These are phyloP conservation scores for Callospermophilus lateralis DNA, from an alignment of 2,113 vertebrate genomes.

Conservation along the genomic window DNA sequence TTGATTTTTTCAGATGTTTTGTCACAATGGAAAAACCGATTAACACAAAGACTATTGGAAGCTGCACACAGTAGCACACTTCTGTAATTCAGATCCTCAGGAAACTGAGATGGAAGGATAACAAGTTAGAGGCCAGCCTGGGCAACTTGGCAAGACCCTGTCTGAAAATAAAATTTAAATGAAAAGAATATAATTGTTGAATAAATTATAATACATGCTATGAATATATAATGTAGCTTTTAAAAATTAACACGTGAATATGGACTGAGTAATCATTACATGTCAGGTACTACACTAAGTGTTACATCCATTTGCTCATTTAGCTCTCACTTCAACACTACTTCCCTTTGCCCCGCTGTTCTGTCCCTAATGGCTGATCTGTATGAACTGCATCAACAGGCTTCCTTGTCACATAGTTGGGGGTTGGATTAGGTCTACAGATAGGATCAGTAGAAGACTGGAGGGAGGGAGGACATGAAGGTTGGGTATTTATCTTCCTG, in stretches of 20 bases:
- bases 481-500: neutral
- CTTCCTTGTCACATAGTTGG: neutral
- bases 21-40: no score
- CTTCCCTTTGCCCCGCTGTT: neutral
- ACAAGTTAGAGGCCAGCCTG: neutral
- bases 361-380: neutral
- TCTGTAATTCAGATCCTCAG: neutral
- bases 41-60: neutral
- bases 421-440: neutral
- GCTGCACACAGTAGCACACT: neutral
- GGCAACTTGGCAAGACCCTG: neutral
- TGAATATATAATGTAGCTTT: slow-evolving; percentile 24
- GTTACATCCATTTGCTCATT: slow-evolving; percentile 26
- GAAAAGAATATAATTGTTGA: slow-evolving; percentile 16
- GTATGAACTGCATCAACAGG: neutral
- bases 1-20: no score
- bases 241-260: slow-evolving; percentile 20
- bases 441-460: neutral
- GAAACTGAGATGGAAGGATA: neutral
- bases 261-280: neutral
- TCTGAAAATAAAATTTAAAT: neutral
- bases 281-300: neutral
- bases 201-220: neutral
- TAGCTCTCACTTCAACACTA: neutral
- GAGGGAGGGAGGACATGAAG: neutral